Evolutionary conservation across 37 sponge, comb jelly and placozoan genomes (phyloP).

Genomic region (Lycopodina hypogea): DNA sequence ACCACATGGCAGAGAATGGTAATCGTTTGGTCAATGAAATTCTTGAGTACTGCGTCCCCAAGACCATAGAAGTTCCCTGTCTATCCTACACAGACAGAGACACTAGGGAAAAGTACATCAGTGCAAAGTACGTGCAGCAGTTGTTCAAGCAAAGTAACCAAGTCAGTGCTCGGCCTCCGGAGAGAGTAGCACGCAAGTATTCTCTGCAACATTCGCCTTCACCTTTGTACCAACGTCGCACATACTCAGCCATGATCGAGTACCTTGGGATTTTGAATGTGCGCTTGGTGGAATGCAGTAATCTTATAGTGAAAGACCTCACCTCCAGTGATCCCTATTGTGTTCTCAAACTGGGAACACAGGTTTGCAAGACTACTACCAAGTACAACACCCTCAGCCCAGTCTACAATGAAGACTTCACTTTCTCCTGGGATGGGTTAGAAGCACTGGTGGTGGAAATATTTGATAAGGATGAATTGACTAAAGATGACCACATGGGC

Average conservation of each 20-base stretch:
- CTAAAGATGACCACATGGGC: slow-evolving; percentile 83
- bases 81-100: slow-evolving; percentile 66
- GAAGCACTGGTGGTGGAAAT: slow-evolving; percentile 62
- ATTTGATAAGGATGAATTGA: slow-evolving; percentile 71
- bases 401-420: slow-evolving; percentile 72
- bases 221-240: not conserved
- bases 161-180: slow-evolving; percentile 36
- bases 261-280: slow-evolving; percentile 74
- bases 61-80: slow-evolving; percentile 72
- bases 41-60: slow-evolving; percentile 77
- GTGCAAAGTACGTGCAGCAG: slow-evolving; percentile 71
- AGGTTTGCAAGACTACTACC: slow-evolving; percentile 60
- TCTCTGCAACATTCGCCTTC: slow-evolving; percentile 4
- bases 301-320: slow-evolving; percentile 65
- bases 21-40: slow-evolving; percentile 57
- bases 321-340: slow-evolving; percentile 73
- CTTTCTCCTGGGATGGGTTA: slow-evolving; percentile 79
- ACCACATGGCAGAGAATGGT: slow-evolving; percentile 55
- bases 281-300: slow-evolving; percentile 41
- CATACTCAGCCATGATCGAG: slow-evolving; percentile 66
- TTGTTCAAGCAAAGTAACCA: slow-evolving; percentile 49
- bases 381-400: slow-evolving; percentile 64
- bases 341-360: slow-evolving; percentile 60
- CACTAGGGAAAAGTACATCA: slow-evolving; percentile 70
- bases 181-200: slow-evolving; percentile 32